Evolutionary conservation across 1,140 invertebrate genomes (phyloP).

Genomic region (Macrobrachium nipponense): DNA sequence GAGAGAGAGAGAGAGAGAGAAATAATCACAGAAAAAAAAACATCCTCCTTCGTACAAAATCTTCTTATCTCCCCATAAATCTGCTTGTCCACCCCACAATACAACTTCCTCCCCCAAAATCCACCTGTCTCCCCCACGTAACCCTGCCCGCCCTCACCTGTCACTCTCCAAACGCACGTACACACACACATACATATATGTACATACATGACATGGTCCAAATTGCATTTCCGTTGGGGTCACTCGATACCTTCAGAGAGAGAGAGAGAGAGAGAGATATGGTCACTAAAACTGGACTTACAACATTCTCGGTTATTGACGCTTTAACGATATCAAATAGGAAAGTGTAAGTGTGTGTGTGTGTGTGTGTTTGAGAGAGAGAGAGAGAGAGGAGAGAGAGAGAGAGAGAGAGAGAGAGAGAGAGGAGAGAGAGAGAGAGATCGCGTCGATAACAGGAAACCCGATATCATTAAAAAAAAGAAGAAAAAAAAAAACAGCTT

Average conservation of each 20-base stretch:
- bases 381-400: not conserved
- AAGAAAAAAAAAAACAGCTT: no score
- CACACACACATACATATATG: not conserved
- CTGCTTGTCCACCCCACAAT: not conserved
- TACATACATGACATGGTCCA: not conserved
- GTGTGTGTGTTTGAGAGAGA: no score
- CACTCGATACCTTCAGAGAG: not conserved
- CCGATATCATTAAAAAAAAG: no score
- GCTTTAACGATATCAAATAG: no score
- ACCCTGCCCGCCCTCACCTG: no score
- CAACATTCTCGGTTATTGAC: no score
- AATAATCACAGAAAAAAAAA: not conserved
- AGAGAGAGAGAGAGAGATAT: not conserved
- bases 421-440: constrained; percentile 17
- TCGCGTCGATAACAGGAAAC: no score
- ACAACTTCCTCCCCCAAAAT: no score
- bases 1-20: not conserved
- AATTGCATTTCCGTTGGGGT: not conserved
- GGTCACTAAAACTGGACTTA: no score
- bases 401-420: constrained; percentile 4
- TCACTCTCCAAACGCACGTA: no score
- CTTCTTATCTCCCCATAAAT: not conserved
- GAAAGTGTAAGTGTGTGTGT: no score
- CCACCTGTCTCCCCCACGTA: no score
- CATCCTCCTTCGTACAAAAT: not conserved